A percentile compares a stretch with the other conserved stretches of the same genome.
Conservation (phyloP, 2,888 invertebrate species). For the Microdon myrmicae region DNA sequence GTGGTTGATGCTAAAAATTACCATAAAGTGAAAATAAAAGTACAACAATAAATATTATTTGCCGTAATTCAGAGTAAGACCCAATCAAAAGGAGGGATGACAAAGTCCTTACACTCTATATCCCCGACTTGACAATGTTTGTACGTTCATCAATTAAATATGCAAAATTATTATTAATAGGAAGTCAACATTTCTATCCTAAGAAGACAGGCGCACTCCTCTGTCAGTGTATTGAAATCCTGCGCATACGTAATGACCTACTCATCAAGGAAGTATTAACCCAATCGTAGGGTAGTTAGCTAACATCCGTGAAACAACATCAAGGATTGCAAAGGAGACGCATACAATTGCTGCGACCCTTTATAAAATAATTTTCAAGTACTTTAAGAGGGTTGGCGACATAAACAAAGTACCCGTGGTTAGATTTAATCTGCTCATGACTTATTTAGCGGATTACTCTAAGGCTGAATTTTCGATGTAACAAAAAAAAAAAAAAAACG, state of each 20-base stretch:
- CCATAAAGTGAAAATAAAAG: slow-evolving; percentile 44
- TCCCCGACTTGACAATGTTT: slow-evolving; percentile 25
- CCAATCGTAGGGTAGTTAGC: too few species aligned
- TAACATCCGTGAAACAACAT: too few species aligned
- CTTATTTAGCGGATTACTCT: too few species aligned
- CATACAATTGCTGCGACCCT: too few species aligned
- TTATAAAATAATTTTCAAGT: too few species aligned
- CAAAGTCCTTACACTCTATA: slow-evolving; percentile 41
- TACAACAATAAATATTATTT: slow-evolving; percentile 6
- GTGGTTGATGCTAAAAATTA: slow-evolving; percentile 41
- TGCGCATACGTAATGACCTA: slow-evolving; percentile 28
- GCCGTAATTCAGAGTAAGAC: slow-evolving; percentile 26
- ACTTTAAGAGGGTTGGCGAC: too few species aligned
- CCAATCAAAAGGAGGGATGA: slow-evolving; percentile 29
- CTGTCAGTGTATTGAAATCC: too few species aligned
- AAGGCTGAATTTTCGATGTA: too few species aligned
- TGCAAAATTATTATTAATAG: slow-evolving; percentile 38
- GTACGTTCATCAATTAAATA: slow-evolving; percentile 35
- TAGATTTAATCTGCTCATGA: too few species aligned
- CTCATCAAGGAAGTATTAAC: slow-evolving; percentile 21
- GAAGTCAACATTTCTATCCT: slow-evolving; percentile 28
- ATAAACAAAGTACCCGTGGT: too few species aligned
- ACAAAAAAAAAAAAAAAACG: too few species aligned
- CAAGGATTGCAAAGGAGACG: too few species aligned
- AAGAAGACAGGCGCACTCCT: background rate